These are phyloP conservation scores for Mallotus villosus DNA, from an alignment of 2,797 vertebrate species.

Conservation along the genomic window DNA sequence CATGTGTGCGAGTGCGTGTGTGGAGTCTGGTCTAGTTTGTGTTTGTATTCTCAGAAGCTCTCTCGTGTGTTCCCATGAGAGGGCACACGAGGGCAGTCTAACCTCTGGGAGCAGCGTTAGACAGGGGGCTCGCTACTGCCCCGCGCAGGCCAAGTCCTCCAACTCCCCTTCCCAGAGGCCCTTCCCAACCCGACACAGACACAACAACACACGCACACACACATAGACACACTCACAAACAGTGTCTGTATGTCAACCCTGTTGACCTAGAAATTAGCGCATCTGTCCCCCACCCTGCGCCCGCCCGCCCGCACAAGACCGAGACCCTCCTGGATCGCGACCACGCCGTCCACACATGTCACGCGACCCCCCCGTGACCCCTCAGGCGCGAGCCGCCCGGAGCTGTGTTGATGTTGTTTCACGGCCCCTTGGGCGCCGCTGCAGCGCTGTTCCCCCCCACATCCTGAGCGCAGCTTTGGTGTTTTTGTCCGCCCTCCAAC, in stretches of 20 bases:
- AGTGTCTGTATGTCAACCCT: not conserved
- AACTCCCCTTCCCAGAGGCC: not conserved
- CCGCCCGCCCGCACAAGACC: not conserved
- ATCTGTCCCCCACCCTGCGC: not conserved
- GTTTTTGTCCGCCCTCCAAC: constrained; percentile 85
- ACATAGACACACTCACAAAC: not conserved
- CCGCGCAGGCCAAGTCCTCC: not conserved
- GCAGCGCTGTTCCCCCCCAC: constrained; percentile 71
- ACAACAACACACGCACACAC: not conserved
- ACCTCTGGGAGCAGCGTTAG: not conserved
- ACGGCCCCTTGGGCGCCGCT: constrained; percentile 76
- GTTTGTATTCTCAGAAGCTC: not conserved
- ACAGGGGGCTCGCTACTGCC: not conserved
- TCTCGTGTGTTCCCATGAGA: too few species aligned
- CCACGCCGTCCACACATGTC: constrained; percentile 14
- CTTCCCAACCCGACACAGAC: not conserved
- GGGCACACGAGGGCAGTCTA: constrained; percentile 19
- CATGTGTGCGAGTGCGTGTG: not conserved
- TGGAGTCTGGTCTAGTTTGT: not conserved
- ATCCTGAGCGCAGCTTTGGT: constrained; percentile 79
- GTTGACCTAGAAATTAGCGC: constrained; percentile 2
- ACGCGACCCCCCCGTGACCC: constrained; percentile 27
- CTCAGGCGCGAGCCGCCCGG: constrained; percentile 50
- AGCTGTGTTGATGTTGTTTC: constrained; percentile 81
- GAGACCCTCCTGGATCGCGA: constrained; percentile 13